Conservation (phyloP, 2,113 vertebrate genomes). For the Channa maculata region DNA sequence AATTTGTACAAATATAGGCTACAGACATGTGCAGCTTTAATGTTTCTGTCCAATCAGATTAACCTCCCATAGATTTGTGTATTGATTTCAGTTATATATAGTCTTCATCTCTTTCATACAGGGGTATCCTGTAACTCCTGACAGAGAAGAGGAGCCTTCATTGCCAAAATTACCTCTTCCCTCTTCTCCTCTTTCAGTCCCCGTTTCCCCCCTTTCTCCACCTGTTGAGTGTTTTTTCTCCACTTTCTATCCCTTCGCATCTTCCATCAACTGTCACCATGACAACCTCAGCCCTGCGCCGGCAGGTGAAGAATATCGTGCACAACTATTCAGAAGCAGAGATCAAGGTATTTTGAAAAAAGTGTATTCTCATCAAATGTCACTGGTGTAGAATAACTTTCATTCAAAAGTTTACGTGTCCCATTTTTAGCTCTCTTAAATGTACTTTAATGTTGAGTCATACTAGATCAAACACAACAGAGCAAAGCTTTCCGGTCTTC, state of each 20-base stretch:
- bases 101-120: conserved; percentile 43
- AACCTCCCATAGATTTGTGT: neutral
- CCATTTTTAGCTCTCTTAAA: neutral
- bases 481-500: neutral
- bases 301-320: conserved; percentile 97
- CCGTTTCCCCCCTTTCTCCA: conserved; percentile 15
- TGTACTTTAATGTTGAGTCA: neutral
- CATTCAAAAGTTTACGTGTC: no score
- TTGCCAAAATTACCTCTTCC: conserved; percentile 45
- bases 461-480: neutral
- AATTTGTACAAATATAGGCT: no score
- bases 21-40: no score
- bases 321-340: conserved; percentile 98
- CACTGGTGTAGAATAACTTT: neutral
- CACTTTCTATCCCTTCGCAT: conserved; percentile 27
- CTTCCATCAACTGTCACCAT: conserved; percentile 81
- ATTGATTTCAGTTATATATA: neutral
- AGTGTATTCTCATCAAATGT: neutral
- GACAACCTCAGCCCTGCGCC: conserved; percentile 95
- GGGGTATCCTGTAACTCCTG: conserved; percentile 43
- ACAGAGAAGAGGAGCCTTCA: conserved; percentile 54
- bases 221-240: conserved; percentile 41
- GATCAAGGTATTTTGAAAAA: conserved; percentile 86
- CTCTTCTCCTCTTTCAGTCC: conserved; percentile 3
- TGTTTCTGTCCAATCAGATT: neutral